Evolutionary conservation across 2,113 vertebrate genomes (phyloP).

Genomic region (Grus americana): DNA sequence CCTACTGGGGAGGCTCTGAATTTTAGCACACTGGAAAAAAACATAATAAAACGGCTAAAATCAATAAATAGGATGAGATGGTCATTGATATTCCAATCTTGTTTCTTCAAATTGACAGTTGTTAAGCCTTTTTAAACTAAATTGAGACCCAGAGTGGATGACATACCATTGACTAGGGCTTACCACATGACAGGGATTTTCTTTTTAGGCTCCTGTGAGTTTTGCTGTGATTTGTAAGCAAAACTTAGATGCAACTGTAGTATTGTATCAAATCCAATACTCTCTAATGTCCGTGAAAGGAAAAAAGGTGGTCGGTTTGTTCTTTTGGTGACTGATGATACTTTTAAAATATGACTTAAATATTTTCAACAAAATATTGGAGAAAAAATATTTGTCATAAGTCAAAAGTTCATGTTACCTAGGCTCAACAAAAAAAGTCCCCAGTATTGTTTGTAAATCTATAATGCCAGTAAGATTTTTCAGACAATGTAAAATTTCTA

Average conservation of each 20-base stretch:
- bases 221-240: not conserved
- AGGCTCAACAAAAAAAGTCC: not conserved
- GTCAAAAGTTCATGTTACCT: not conserved
- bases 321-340: not conserved
- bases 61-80: slow-evolving; percentile 39
- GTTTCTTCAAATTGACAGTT: slow-evolving; percentile 34
- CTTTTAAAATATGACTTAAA: not conserved
- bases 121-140: slow-evolving; percentile 43
- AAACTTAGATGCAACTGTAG: not conserved
- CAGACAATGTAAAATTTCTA: not conserved
- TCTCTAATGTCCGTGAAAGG: not conserved
- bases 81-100: slow-evolving; percentile 37
- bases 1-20: not conserved
- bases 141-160: slow-evolving; percentile 5
- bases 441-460: not conserved
- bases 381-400: not conserved
- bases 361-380: not conserved
- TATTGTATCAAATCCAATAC: not conserved
- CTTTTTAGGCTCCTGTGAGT: not conserved
- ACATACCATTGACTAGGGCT: not conserved
- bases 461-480: not conserved
- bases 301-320: not conserved
- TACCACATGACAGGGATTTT: not conserved
- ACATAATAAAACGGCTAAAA: slow-evolving; percentile 37
- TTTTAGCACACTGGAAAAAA: slow-evolving; percentile 40